Conservation (phyloP, 2,888 invertebrate genomes). For the Andrena camellia region DNA sequence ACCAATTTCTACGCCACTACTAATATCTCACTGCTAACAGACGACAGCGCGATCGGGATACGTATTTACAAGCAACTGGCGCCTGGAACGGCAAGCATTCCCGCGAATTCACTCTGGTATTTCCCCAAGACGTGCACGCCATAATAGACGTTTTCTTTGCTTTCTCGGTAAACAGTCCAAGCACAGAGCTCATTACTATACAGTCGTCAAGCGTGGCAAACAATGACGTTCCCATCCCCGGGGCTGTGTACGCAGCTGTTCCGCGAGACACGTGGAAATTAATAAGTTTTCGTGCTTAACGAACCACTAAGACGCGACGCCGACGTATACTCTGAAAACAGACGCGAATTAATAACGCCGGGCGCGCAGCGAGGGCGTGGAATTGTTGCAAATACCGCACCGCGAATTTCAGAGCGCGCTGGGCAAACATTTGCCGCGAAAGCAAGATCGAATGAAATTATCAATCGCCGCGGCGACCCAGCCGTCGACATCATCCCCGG, state of each 20-base stretch:
- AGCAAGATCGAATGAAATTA: not conserved
- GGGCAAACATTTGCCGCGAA: not conserved
- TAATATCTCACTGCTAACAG: no score
- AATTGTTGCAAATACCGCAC: not conserved
- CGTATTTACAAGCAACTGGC: not conserved
- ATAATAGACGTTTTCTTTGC: slow-evolving; percentile 49
- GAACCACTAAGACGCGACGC: slow-evolving; percentile 32
- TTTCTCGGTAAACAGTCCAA: slow-evolving; percentile 53
- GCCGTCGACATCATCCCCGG: not conserved
- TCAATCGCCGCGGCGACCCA: not conserved
- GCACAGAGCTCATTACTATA: slow-evolving; percentile 47
- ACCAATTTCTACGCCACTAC: no score
- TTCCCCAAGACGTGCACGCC: slow-evolving; percentile 8
- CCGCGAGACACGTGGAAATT: slow-evolving; percentile 38
- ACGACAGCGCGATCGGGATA: not conserved
- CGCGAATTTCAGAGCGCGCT: not conserved
- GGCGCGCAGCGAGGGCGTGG: no score
- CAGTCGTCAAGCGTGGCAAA: slow-evolving; percentile 38
- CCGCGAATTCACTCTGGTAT: not conserved
- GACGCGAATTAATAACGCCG: not conserved
- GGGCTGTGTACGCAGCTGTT: slow-evolving; percentile 43
- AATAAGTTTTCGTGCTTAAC: slow-evolving; percentile 45
- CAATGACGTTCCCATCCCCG: slow-evolving; percentile 32
- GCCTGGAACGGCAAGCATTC: not conserved
- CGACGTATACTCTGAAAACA: slow-evolving; percentile 44